phyloP scores from a whole-genome alignment of 1,140 invertebrate species.

The Bombus ignitus region DNA sequence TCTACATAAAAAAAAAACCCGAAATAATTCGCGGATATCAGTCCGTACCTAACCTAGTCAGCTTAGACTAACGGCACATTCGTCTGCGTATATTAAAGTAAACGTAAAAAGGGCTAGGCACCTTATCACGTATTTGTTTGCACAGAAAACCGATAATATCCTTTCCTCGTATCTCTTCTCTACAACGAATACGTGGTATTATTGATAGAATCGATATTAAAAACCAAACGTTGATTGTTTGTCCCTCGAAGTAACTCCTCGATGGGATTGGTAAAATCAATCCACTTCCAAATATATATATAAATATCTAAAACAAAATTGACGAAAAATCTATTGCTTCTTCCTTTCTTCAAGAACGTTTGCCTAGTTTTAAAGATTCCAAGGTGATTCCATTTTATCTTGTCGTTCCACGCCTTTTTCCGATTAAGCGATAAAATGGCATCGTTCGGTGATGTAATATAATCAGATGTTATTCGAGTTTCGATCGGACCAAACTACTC shows the following conservation, averaged over 20 bases:
- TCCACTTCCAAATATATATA: too few species aligned
- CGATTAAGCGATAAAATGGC: background rate
- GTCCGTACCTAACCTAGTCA: background rate
- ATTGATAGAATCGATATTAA: background rate
- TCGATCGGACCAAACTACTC: background rate
- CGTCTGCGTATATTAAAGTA: constrained; percentile 9
- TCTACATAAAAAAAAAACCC: background rate
- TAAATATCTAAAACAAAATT: background rate
- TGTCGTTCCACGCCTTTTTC: background rate
- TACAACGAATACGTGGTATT: background rate
- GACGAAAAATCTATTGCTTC: background rate
- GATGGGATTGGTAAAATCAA: background rate
- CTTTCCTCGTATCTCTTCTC: constrained; percentile 18
- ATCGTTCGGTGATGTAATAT: constrained; percentile 14
- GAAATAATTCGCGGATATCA: background rate
- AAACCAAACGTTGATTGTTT: background rate
- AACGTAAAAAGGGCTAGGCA: constrained; percentile 30
- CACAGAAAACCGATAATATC: constrained; percentile 51
- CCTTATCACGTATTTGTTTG: constrained; percentile 58
- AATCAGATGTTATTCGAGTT: constrained; percentile 15
- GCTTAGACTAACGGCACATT: constrained; percentile 41
- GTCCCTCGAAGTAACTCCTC: background rate
- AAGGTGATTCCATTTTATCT: too few species aligned
- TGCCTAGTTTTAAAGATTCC: background rate
- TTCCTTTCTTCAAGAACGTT: background rate